Evolutionary conservation across 2,113 vertebrate genomes (phyloP), one percentile per base, ranked within the genome.

Genomic region (Toxotes chatareus): DNA sequence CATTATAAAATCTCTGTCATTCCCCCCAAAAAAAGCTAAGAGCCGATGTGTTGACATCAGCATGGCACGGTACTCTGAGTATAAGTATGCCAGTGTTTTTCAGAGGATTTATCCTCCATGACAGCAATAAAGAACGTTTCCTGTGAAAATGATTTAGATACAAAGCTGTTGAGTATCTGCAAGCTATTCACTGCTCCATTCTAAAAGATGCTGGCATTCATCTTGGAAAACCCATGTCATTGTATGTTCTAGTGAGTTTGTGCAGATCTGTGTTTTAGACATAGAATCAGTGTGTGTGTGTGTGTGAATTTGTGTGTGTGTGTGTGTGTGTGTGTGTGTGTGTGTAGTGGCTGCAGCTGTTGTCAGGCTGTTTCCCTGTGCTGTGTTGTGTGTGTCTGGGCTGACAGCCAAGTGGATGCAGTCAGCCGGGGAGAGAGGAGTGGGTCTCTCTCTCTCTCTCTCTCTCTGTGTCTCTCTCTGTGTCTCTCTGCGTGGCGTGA

Each of bases 371-470:
- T 80, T 87, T 70, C 74, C 66, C 77, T 68, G 73, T 55, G 12
- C 67, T 77, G 62, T 86, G 27, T 27, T 27, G 27, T 27, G 27
- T 27, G 72, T 80, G 71, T 69, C 80, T 79, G 57, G 84, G 90
- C 86, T 62, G 19, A 61, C 13, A 21, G 83, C 91, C 90, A 92
- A 87, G 77, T 84, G 74, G 86, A 88, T 62, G 70, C 75, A 73
- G 85, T 79, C 31, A 36, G 60, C 27, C 27, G 5, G 59, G 67
- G 19, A 62, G 36, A 57, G 62, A 67, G 21, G 21, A 21, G 69
- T 31, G 19, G 32, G 31, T 38, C 82, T 74, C 53, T 73, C 71
- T 79, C 66, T 27, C 27, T 27, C 1, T 27, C 27, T 27, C 27
- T 27, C 27, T 27, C n/a, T n/a, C n/a, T n/a, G n/a, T n/a, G n/a